Base-by-base conservation (phyloP, 2,113 vertebrate genomes). In the Melanotaenia duboulayi region DNA sequence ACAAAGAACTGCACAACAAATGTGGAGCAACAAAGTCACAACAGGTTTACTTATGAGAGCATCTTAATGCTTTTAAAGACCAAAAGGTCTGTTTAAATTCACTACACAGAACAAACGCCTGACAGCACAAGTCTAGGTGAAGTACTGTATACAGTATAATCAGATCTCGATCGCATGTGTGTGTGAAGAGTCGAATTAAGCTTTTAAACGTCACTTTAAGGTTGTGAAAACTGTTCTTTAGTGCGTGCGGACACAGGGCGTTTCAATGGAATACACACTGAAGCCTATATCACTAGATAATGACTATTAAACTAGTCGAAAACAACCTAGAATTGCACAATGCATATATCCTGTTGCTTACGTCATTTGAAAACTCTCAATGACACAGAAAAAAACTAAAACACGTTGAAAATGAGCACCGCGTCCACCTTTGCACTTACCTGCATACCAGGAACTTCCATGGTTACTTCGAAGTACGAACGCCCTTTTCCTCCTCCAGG, bases 381-480 rank as follows among this genome's bases (percentile, higher is more conserved):
- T 22, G 1, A 12, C 42, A 62, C 7, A 2, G 14, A 20, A 59
- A 65, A 52, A 2, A 20, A 3, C 20, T 1, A 24, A 40, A 19
- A 10, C 22, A 10, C 20, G 7, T 13, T 7, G 2, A 42, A 51
- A 25, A 7, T 13, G 14, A 42, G 2, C 35, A 22, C 13, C 14
- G 54, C 35, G 58, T 82, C 70, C 79, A 88, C 84, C 89, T 88
- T 81, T 61, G 14, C 5, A 1, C 87, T 89, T 51, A 92, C 91
- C 91, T 92, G 91, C 87, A 91, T 90, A 85, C 91, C 91, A 84
- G 90, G 90, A 87, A 91, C 91, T 48, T 92, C 91, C 91, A 92
- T 92, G 80, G 80, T 76, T 49, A 74, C 80, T 84, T 82, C 81
- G 55, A 74, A 59, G 82, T 63, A 28, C 52, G 71, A 82, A 81